These are phyloP conservation scores for Cossypha heuglini DNA, from an alignment of 2,797 vertebrate genomes.

Conservation along the genomic window DNA sequence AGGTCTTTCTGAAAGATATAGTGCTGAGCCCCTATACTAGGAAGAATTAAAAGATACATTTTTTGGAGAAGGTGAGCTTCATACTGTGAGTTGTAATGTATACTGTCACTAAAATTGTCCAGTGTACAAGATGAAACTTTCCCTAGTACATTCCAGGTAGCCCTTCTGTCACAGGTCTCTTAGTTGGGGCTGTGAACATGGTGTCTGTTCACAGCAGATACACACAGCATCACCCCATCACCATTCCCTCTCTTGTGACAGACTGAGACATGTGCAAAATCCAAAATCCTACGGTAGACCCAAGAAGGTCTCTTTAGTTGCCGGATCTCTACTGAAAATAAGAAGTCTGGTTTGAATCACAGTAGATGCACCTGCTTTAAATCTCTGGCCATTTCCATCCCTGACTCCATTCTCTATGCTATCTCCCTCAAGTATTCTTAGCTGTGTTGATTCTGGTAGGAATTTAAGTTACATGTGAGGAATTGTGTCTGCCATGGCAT, in stretches of 20 bases:
- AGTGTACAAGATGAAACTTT: background rate
- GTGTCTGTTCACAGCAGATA: too few species aligned
- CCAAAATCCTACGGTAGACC: background rate
- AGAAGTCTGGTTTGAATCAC: background rate
- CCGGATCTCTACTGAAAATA: background rate
- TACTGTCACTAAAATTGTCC: background rate
- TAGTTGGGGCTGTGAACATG: background rate
- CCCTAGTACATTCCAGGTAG: background rate
- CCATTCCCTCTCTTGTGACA: background rate
- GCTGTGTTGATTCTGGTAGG: background rate
- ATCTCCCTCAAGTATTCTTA: background rate
- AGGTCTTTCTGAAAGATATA: background rate
- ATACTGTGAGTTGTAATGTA: background rate
- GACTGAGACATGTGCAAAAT: background rate
- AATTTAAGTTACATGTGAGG: background rate
- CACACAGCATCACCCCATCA: background rate
- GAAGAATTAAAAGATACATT: background rate
- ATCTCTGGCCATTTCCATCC: background rate
- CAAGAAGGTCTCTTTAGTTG: background rate
- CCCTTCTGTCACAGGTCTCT: background rate
- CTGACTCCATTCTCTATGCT: background rate
- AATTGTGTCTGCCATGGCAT: fast-evolving
- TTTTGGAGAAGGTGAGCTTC: background rate
- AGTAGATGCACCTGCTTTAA: background rate
- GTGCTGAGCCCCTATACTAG: background rate